Percentiles rank a stretch among this genome's conserved stretches.
These are phyloP conservation scores for Tipula confusa DNA, from an alignment of 2,888 invertebrate species.

Conservation along the genomic window DNA sequence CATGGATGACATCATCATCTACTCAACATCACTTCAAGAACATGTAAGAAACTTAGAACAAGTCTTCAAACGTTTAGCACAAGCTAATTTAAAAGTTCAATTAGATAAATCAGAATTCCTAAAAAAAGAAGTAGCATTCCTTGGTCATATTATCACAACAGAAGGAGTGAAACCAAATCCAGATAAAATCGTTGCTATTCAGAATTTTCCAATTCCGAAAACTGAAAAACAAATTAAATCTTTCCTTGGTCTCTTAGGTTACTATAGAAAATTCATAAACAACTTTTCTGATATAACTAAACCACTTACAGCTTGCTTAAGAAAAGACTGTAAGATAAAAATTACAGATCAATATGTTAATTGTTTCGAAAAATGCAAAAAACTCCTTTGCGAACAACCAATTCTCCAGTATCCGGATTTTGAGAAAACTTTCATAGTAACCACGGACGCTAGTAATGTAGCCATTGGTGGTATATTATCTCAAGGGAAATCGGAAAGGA, in stretches of 20 bases:
- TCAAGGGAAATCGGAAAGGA: slow-evolving; percentile 39
- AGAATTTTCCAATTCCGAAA: neutral
- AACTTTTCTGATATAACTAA: slow-evolving; percentile 34
- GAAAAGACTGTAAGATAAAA: slow-evolving; percentile 31
- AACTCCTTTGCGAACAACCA: slow-evolving; percentile 34
- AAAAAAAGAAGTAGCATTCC: neutral
- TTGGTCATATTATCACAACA: no score
- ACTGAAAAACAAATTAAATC: neutral
- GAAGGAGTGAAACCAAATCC: no score
- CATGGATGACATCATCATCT: neutral
- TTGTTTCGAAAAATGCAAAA: slow-evolving; percentile 13
- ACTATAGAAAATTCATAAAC: slow-evolving; percentile 32
- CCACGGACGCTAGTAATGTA: slow-evolving; percentile 41
- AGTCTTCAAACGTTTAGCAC: neutral
- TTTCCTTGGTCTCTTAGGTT: neutral
- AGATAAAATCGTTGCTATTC: no score
- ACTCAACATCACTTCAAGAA: neutral
- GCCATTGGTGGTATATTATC: slow-evolving; percentile 40
- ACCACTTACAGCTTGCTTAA: slow-evolving; percentile 35
- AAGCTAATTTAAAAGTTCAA: neutral
- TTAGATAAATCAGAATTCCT: no score
- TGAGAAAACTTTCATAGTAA: slow-evolving; percentile 39
- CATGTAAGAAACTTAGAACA: neutral
- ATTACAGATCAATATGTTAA: neutral
- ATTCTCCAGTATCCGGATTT: slow-evolving; percentile 44